These are phyloP conservation scores for Magallana nippona DNA, from an alignment of 2,888 invertebrate species.

Conservation along the genomic window DNA sequence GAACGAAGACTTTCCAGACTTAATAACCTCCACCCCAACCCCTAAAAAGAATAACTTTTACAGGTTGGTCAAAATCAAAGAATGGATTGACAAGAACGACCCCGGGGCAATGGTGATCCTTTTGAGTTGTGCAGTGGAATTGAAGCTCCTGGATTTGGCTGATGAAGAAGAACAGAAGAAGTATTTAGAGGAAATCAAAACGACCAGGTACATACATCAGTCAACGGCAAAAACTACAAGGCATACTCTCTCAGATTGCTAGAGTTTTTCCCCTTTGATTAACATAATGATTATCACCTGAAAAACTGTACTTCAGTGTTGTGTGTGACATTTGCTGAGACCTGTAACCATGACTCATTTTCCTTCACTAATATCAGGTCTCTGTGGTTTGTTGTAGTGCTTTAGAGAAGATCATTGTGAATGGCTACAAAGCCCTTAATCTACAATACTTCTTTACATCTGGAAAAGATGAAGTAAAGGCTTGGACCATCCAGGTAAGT, in stretches of 20 bases:
- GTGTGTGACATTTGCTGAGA: too few species aligned
- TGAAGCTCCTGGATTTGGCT: conserved; percentile 89
- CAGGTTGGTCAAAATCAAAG: conserved; percentile 97
- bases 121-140: conserved; percentile 96
- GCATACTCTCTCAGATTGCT: too few species aligned
- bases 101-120: conserved; percentile 96
- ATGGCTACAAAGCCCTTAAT: conserved; percentile 97
- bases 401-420: conserved; percentile 97
- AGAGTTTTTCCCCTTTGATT: too few species aligned
- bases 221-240: background rate
- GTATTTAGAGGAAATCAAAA: conserved; percentile 82
- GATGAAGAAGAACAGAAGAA: conserved; percentile 82
- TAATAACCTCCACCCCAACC: too few species aligned
- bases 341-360: too few species aligned
- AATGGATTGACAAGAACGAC: conserved; percentile 98
- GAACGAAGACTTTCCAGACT: too few species aligned
- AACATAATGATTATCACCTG: too few species aligned
- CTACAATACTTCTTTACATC: conserved; percentile 99
- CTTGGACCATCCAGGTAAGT: conserved; percentile 97
- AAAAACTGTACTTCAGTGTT: too few species aligned
- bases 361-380: too few species aligned
- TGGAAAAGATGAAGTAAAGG: conserved; percentile 98
- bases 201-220: conserved; percentile 27
- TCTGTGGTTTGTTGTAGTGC: conserved; percentile 82
- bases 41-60: background rate